Base-by-base conservation (phyloP, 2,888 invertebrate genomes). In the Heliconius ismenius region DNA sequence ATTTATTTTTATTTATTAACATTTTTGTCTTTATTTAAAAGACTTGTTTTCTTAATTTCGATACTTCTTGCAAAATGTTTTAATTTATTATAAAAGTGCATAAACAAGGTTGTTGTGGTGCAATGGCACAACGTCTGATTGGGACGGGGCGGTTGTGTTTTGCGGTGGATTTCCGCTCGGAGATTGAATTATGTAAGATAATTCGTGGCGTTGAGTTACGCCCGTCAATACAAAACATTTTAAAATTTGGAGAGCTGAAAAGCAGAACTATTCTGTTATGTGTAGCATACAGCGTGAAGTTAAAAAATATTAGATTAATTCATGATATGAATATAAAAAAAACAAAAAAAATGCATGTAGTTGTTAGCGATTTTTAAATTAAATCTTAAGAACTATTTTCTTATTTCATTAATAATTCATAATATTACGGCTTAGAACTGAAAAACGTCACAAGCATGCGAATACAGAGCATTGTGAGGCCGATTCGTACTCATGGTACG, bases 401-500 rank as follows among this genome's bases (percentile, higher is more conserved):
- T 21, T 21, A 2, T 21, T 3, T 26, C 4, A 13, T 24, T 60
- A 60, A 24, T n/a, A 60, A 60, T 24, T 49, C 2, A 0, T 26
- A 69, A 67, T 70, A 62, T 49, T 58, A n/a, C 58, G 1, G 15
- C 4, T 69, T 74, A 91, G 92, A 76, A 84, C 85, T 0, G 92
- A 91, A 78, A 92, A 92, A 79, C 90, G 91, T 80, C 90, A 90
- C 58, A 89, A 91, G 79, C 90, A 93, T 74, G 96, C 96, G 78
- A 98, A 98, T 89, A 96, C 95, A 10, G 98, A 99, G 88, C 99
- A 99, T 89, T 96, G 97, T 36, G 98, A 99, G 94, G 98, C 99
- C 0, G 97, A 97, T 87, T 98, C 99, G 54, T 99, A 98, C 90
- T 98, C 98, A 74, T 99, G 99, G 99, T 96, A 97, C 86, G 96